Evolutionary conservation across 2,797 vertebrate species (phyloP).

Genomic region (Anguilla anguilla): DNA sequence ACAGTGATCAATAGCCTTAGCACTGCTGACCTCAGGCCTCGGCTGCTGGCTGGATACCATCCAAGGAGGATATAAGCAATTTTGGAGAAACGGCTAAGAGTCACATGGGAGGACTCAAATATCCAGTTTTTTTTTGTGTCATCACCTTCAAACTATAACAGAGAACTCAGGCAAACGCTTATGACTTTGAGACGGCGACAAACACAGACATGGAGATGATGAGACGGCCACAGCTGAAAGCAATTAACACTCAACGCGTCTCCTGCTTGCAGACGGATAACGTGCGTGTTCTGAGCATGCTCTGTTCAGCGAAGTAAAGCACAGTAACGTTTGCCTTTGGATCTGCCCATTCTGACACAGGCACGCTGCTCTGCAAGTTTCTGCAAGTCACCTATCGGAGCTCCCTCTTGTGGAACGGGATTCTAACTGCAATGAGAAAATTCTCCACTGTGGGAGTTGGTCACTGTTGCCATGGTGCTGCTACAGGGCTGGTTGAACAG

Average conservation of each 20-base stretch:
- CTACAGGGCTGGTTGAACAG: neutral
- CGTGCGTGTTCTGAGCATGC: too few species aligned
- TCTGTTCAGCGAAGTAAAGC: neutral
- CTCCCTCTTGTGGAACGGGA: neutral
- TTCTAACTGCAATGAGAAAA: neutral
- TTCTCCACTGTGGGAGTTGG: neutral
- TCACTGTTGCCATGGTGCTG: neutral
- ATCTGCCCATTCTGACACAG: neutral
- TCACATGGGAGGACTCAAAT: neutral
- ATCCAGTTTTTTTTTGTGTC: too few species aligned
- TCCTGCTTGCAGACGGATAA: too few species aligned
- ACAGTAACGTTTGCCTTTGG: neutral
- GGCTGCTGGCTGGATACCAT: neutral
- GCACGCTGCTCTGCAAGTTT: neutral
- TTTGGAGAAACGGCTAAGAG: neutral
- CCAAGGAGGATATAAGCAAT: neutral
- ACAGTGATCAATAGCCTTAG: slow-evolving; percentile 13
- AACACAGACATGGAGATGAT: neutral
- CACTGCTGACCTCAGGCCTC: neutral
- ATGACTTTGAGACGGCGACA: neutral
- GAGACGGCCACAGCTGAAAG: neutral
- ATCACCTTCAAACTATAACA: neutral
- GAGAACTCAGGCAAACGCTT: neutral
- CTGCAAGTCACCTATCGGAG: neutral
- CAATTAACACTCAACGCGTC: neutral